Conservation (phyloP, 35 echinoderm and acorn worm genomes). For the Apostichopus parvimensis region DNA sequence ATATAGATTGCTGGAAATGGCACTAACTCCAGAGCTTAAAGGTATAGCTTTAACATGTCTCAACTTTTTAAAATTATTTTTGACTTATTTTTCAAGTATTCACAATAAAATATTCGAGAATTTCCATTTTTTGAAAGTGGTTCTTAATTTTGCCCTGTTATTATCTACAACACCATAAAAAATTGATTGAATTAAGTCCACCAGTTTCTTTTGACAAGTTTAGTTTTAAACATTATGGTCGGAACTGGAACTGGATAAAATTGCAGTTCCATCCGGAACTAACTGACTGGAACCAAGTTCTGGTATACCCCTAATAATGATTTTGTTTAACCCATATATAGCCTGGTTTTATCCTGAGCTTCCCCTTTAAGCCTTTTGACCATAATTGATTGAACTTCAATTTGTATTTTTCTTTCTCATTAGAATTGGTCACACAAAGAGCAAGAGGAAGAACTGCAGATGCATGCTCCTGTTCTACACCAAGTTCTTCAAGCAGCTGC, state of each 20-base stretch:
- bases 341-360: neutral
- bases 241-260: neutral
- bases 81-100: too few relatives aligned
- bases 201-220: too few relatives aligned
- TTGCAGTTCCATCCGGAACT: neutral
- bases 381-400: neutral
- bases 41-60: too few relatives aligned
- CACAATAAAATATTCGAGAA: too few relatives aligned
- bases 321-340: neutral
- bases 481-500: constrained; percentile 51
- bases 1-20: too few relatives aligned
- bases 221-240: neutral
- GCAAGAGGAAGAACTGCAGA: constrained; percentile 64
- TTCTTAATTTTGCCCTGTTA: too few relatives aligned
- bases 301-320: neutral
- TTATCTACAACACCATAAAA: too few relatives aligned
- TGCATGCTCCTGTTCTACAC: constrained; percentile 42
- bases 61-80: too few relatives aligned
- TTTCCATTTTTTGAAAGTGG: too few relatives aligned
- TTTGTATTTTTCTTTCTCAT: neutral
- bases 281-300: neutral
- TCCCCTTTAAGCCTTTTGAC: neutral
- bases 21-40: too few relatives aligned
- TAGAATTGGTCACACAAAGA: constrained; percentile 56
- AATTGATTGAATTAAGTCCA: too few relatives aligned